Conservation (phyloP, 2,888 invertebrate species). For the Euplagia quadripunctaria region DNA sequence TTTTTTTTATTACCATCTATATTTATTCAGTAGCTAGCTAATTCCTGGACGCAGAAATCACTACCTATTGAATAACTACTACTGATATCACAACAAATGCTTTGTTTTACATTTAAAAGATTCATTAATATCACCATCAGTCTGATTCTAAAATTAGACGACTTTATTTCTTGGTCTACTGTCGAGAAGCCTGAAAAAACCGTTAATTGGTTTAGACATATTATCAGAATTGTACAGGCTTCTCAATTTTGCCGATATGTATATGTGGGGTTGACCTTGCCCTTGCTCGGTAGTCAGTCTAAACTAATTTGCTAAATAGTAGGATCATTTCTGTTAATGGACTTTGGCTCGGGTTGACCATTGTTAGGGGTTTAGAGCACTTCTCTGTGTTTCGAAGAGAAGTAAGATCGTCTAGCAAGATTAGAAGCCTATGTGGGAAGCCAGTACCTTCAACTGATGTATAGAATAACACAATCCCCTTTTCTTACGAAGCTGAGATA, state of each 20-base stretch:
- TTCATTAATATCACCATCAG: background rate
- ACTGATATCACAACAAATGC: background rate
- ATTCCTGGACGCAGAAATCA: background rate
- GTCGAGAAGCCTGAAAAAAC: constrained; percentile 14
- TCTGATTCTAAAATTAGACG: background rate
- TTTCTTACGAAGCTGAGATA: too few relatives aligned
- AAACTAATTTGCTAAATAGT: background rate
- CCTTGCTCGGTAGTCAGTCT: background rate
- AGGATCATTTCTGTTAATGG: too few relatives aligned
- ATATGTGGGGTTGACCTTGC: constrained; percentile 11
- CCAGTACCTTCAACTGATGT: background rate
- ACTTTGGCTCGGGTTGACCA: too few relatives aligned
- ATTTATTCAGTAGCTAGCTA: background rate
- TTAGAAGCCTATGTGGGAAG: background rate
- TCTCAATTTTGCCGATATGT: constrained; percentile 17
- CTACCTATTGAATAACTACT: too few relatives aligned
- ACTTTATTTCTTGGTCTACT: background rate
- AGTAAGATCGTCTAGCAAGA: background rate
- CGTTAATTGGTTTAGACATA: constrained; percentile 21
- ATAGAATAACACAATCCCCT: too few relatives aligned
- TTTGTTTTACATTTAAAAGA: background rate
- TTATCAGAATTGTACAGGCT: constrained; percentile 16
- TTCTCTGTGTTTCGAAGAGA: background rate
- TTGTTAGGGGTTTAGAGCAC: background rate
- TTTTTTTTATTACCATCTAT: background rate